A percentile compares a stretch with the other conserved stretches of the same genome.
phyloP scores from a whole-genome alignment of 2,113 vertebrate genomes.

The western clawed frog (Xenopus tropicalis) region UCB_Xtro_10.0 CM004446.2:97239001-97239500 shows the following conservation, averaged over 20 bases:
- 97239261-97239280: constrained; percentile 8
- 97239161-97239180: too few species aligned
- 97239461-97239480: not conserved
- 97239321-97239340: constrained; percentile 55
- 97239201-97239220: not conserved
- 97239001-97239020: too few species aligned
- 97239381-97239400: constrained; percentile 41
- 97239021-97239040: too few species aligned
- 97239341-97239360: constrained; percentile 49
- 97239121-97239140: too few species aligned
- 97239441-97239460: constrained; percentile 1
- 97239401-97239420: constrained; percentile 52
- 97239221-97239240: constrained; percentile 13
- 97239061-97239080: too few species aligned
- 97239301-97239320: constrained; percentile 52
- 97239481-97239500: not conserved
- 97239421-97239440: constrained; percentile 26
- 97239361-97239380: constrained; percentile 44
- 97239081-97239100: too few species aligned
- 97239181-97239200: not conserved
- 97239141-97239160: too few species aligned
- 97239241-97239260: constrained; percentile 22
- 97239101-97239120: too few species aligned
- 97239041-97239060: too few species aligned
- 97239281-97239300: constrained; percentile 43